Evolutionary conservation across 1,140 invertebrate species (phyloP), one percentile per base, ranked within the genome.

Genomic region (Holcopasites calliopsidis): DNA sequence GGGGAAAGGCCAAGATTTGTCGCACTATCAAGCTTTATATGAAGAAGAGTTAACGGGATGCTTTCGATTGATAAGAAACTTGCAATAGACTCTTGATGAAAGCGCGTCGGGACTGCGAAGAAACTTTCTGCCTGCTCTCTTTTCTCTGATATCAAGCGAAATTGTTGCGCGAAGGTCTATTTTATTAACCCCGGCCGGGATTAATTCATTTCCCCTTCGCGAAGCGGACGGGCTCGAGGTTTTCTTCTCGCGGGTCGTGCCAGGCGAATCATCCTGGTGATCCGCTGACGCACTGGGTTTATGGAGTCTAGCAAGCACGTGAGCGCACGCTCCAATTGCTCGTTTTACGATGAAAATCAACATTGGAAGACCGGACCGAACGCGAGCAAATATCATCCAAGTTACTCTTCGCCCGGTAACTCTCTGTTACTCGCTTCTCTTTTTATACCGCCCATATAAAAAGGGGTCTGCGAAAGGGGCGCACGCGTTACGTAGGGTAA

Each of bases 281-380:
- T 40, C 50, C 23, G n/a, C 3, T 18, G 16, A 21, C 18, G 50
- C 47, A n/a, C n/a, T n/a, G 69, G 47, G 38, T 80, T 79, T 69
- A 79, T 64, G 71, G 69, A 79, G 64, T 75, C 50, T 11, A 3
- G 18, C 16, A n/a, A 47, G 38, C 28, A 21, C 40, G 68, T 10
- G 42, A 58, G 18, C 40, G 40, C 23, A n/a, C 54, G 55, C 23
- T 42, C 35, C 79, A 50, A 64, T 77, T 84, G 76, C 85, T 86
- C 79, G 66, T 72, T 85, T 85, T 84, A 79, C 78, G 66, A 79
- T 79, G 79, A 85, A 85, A 85, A 86, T 84, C 79, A 85, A 84
- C 79, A 84, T 85, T 76, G 74, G 49, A 64, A 73, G 57, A 28
- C 33, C 47, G 49, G 54, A 71, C 35, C n/a, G 40, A 66, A 64